A percentile compares a stretch with the other conserved stretches of the same genome.
These are phyloP conservation scores for Stylophora pistillata DNA, from an alignment of 64 coral and sea anemone species.

Conservation along the genomic window DNA sequence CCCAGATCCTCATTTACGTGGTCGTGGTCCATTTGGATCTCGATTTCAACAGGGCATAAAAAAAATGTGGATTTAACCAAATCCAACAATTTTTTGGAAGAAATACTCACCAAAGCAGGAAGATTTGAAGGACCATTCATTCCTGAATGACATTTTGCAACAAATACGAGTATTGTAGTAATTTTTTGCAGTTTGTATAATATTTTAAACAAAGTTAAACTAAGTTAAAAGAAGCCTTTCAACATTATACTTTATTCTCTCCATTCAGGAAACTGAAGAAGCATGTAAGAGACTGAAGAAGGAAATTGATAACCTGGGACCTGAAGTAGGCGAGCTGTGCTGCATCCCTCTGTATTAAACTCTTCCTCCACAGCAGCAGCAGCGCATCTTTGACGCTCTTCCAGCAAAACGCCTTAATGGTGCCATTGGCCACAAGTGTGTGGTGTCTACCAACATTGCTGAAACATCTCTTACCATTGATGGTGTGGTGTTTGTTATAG, in stretches of 20 bases:
- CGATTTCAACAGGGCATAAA: no score
- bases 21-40: no score
- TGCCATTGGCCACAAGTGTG: slow-evolving; percentile 92
- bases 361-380: slow-evolving; percentile 87
- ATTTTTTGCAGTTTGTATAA: no score
- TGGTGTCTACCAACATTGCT: slow-evolving; percentile 96
- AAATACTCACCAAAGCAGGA: no score
- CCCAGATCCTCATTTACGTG: no score
- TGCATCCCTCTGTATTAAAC: slow-evolving; percentile 97
- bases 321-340: slow-evolving; percentile 86
- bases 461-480: slow-evolving; percentile 99
- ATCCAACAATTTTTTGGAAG: no score
- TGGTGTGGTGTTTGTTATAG: slow-evolving; percentile 99
- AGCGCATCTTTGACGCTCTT: slow-evolving; percentile 90
- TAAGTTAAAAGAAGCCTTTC: no score
- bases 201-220: no score
- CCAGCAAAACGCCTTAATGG: slow-evolving; percentile 90
- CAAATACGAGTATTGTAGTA: no score
- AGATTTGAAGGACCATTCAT: no score
- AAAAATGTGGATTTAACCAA: no score
- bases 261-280: slow-evolving; percentile 93
- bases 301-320: slow-evolving; percentile 90
- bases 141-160: no score
- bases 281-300: slow-evolving; percentile 99
- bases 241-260: neutral